phyloP scores from a whole-genome alignment of 2,113 vertebrate species.

The Dicentrarchus labrax region DNA sequence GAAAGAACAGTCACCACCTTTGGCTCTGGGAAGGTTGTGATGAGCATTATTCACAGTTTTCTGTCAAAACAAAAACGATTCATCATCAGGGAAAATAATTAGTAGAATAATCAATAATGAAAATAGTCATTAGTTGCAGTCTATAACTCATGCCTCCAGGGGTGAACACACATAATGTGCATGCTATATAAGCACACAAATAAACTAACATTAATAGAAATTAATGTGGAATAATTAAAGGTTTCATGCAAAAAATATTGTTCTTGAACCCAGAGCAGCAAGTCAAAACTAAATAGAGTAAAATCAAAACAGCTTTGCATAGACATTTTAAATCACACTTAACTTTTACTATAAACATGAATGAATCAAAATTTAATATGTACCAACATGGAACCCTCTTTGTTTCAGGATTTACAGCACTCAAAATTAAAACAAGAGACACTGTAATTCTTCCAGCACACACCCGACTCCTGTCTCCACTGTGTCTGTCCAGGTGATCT shows the following conservation, averaged over 20 bases:
- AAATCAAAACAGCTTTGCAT: slow-evolving; percentile 52
- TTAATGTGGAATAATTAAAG: not conserved
- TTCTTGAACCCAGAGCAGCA: not conserved
- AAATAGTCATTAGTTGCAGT: not conserved
- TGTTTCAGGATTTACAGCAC: slow-evolving; percentile 68
- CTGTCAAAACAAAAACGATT: not conserved
- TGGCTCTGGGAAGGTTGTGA: not conserved
- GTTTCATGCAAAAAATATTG: slow-evolving; percentile 16
- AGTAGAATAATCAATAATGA: not conserved
- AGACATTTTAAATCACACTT: slow-evolving; percentile 81
- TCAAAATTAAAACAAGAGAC: slow-evolving; percentile 63
- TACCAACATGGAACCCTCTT: slow-evolving; percentile 77
- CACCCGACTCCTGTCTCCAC: slow-evolving; percentile 36
- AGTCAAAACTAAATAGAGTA: not conserved
- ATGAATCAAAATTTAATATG: slow-evolving; percentile 79
- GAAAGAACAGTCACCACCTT: not conserved
- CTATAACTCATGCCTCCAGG: not conserved
- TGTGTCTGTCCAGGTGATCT: slow-evolving; percentile 45
- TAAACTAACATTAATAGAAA: not conserved
- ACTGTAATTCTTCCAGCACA: slow-evolving; percentile 51
- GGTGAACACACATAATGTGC: not conserved
- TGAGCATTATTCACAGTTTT: not conserved
- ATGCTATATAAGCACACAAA: slow-evolving; percentile 5
- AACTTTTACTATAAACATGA: slow-evolving; percentile 86
- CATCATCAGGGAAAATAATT: not conserved